A percentile compares a stretch with the other conserved stretches of the same genome.
Evolutionary conservation across 2,113 vertebrate genomes (phyloP).

Genomic region (human): DNA sequence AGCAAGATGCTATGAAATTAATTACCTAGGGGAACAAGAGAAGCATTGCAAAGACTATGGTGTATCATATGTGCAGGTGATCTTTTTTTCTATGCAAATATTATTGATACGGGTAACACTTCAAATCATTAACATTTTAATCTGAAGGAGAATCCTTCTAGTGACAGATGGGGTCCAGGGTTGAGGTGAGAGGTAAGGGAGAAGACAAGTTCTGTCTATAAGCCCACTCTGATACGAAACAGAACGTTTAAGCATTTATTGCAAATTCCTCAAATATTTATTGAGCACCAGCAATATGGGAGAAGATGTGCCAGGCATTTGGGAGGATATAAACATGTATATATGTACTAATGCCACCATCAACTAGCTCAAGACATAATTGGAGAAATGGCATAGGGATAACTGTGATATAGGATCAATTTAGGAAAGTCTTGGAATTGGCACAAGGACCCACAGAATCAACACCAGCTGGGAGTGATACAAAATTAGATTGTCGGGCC

Average conservation of each 20-base stretch:
- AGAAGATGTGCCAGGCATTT: neutral
- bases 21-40: neutral
- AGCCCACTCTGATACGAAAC: neutral
- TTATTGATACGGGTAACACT: neutral
- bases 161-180: neutral
- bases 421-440: neutral
- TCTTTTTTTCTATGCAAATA: neutral
- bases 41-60: neutral
- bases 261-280: neutral
- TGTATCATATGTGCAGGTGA: rapidly evolving
- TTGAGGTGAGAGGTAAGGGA: neutral
- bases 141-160: neutral
- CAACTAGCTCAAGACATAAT: neutral
- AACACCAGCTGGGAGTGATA: neutral
- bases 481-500: neutral
- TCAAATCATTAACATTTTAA: neutral
- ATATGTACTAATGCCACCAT: neutral
- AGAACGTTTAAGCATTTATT: neutral
- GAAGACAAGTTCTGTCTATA: neutral
- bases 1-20: neutral
- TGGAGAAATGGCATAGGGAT: neutral
- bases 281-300: neutral
- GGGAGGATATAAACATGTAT: neutral
- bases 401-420: neutral
- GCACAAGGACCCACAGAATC: neutral